Conservation (phyloP, 2,888 invertebrate species). For the Autographa pulchrina region DNA sequence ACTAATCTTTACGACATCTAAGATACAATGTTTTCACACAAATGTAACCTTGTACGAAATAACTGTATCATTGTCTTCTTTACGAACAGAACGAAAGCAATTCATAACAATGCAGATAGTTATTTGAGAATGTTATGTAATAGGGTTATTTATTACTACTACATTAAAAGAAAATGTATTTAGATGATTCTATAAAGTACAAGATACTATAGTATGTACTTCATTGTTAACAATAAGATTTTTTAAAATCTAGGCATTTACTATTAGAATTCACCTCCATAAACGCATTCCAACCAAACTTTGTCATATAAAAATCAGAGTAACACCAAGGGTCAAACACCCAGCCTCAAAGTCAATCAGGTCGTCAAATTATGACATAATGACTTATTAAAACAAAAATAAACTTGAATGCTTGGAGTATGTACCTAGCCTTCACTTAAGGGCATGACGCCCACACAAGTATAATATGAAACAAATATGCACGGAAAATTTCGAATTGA, state of each 20-base stretch:
- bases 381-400: constrained; percentile 35
- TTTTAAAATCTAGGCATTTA: too few relatives aligned
- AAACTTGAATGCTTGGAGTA: constrained; percentile 43
- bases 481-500: constrained; percentile 62
- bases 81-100: background rate
- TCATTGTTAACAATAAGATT: too few relatives aligned
- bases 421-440: constrained; percentile 52
- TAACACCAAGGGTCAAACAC: background rate
- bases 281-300: too few relatives aligned
- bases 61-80: constrained; percentile 13
- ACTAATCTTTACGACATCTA: constrained; percentile 49
- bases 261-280: too few relatives aligned
- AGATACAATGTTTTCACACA: constrained; percentile 29
- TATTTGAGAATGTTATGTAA: background rate
- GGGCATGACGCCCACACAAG: constrained; percentile 57
- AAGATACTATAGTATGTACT: too few relatives aligned
- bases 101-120: background rate
- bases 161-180: too few relatives aligned
- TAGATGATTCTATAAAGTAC: too few relatives aligned
- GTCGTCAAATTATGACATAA: constrained; percentile 14
- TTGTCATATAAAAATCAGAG: background rate
- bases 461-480: constrained; percentile 50
- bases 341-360: constrained; percentile 11
- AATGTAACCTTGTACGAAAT: constrained; percentile 42
- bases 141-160: too few relatives aligned